phyloP scores from a whole-genome alignment of 2,888 invertebrate genomes.

The Chironomus tentans region DNA sequence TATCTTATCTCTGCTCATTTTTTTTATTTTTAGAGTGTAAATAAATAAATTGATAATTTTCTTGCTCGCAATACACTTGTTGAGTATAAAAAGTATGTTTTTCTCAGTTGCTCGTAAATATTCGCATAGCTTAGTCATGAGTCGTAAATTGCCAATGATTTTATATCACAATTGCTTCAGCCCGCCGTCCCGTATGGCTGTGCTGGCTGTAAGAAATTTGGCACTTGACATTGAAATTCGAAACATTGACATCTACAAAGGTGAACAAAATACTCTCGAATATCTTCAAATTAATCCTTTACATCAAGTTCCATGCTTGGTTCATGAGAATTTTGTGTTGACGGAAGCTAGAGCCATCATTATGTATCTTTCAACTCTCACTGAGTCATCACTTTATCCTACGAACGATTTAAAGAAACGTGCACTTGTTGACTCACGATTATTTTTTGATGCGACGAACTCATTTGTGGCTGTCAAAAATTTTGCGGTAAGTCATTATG shows the following conservation, averaged over 20 bases:
- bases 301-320: slow-evolving; percentile 13
- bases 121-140: neutral
- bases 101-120: neutral
- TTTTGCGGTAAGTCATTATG: slow-evolving; percentile 7
- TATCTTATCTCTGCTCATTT: neutral
- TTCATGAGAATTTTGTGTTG: slow-evolving; percentile 11
- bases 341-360: slow-evolving; percentile 16
- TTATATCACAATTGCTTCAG: slow-evolving; percentile 54
- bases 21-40: neutral
- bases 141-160: slow-evolving; percentile 35
- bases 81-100: neutral
- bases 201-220: slow-evolving; percentile 50
- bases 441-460: slow-evolving; percentile 22
- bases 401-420: neutral
- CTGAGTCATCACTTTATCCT: slow-evolving; percentile 1
- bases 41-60: neutral
- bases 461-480: slow-evolving; percentile 7
- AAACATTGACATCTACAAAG: slow-evolving; percentile 4
- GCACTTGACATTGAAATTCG: slow-evolving; percentile 45
- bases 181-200: slow-evolving; percentile 53
- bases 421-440: slow-evolving; percentile 12
- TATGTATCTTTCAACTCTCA: neutral
- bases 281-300: slow-evolving; percentile 8
- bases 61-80: too few species aligned
- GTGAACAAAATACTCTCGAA: slow-evolving; percentile 14